Percentiles rank a stretch among this genome's conserved stretches.
These are phyloP conservation scores for Menidia menidia DNA, from an alignment of 2,797 vertebrate genomes.

Conservation along the genomic window DNA sequence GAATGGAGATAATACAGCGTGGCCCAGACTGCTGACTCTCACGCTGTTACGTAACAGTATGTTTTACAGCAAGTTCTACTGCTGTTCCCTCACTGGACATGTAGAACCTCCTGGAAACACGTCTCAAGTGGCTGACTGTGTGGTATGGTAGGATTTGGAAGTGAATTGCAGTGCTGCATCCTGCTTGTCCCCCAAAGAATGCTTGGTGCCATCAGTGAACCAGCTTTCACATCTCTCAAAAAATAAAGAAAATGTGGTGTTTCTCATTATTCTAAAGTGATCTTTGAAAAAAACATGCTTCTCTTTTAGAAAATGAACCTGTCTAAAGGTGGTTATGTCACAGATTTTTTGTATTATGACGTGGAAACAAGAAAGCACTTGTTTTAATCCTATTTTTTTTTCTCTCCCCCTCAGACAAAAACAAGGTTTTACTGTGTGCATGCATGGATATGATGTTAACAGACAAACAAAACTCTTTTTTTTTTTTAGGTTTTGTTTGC, in stretches of 20 bases:
- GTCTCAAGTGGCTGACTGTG: slow-evolving; percentile 71
- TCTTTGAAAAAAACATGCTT: slow-evolving; percentile 60
- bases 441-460: slow-evolving; percentile 73
- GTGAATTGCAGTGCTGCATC: slow-evolving; percentile 82
- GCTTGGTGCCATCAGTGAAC: slow-evolving; percentile 85
- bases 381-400: slow-evolving; percentile 46
- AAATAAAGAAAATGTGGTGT: slow-evolving; percentile 63
- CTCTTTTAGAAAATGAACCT: slow-evolving; percentile 68
- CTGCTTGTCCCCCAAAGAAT: slow-evolving; percentile 92
- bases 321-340: slow-evolving; percentile 34
- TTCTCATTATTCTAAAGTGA: slow-evolving; percentile 81
- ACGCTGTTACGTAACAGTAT: slow-evolving; percentile 61
- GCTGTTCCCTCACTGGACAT: slow-evolving; percentile 84
- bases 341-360: slow-evolving; percentile 66
- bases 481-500: slow-evolving; percentile 29
- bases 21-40: slow-evolving; percentile 49
- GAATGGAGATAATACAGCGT: slow-evolving; percentile 93
- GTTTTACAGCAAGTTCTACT: slow-evolving; percentile 76
- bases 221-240: slow-evolving; percentile 71
- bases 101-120: slow-evolving; percentile 75
- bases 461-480: slow-evolving; percentile 49
- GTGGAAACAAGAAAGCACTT: slow-evolving; percentile 39
- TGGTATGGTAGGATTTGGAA: slow-evolving; percentile 77
- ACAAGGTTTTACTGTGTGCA: slow-evolving; percentile 77
- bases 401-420: slow-evolving; percentile 48